These are phyloP conservation scores for Lepetodrilus schrolli DNA, from an alignment of 2,888 invertebrate genomes.

Conservation along the genomic window DNA sequence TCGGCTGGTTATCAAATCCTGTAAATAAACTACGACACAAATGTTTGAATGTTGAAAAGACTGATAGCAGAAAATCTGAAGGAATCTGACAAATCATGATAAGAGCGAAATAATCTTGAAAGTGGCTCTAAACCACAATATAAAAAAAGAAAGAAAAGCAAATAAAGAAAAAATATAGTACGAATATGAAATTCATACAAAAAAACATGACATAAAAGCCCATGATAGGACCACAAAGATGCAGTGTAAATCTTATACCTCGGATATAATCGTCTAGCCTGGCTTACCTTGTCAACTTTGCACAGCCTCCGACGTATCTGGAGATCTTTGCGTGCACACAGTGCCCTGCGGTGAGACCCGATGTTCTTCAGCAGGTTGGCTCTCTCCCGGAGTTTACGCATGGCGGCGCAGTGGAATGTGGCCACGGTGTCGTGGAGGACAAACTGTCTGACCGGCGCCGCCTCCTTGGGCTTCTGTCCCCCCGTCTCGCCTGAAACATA, in stretches of 20 bases:
- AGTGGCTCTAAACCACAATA: too few species aligned
- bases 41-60: too few species aligned
- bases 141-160: too few species aligned
- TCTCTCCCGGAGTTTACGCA: slow-evolving; percentile 67
- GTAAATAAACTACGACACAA: too few species aligned
- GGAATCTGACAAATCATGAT: too few species aligned
- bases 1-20: too few species aligned
- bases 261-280: neutral
- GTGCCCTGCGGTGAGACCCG: slow-evolving; percentile 84
- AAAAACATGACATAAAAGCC: neutral
- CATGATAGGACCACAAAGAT: neutral
- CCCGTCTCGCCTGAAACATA: neutral
- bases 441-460: too few species aligned
- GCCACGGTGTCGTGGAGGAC: slow-evolving; percentile 64
- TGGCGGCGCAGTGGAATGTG: slow-evolving; percentile 65
- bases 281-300: slow-evolving; percentile 66
- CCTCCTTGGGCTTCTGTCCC: neutral
- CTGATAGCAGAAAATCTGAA: too few species aligned
- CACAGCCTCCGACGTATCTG: slow-evolving; percentile 80
- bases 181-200: too few species aligned
- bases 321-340: slow-evolving; percentile 87
- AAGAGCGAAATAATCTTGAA: too few species aligned
- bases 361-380: slow-evolving; percentile 81
- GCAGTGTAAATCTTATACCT: neutral
- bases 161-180: too few species aligned